These are phyloP conservation scores for Anguilla obscura DNA, from an alignment of 2,797 vertebrate species.

Conservation along the genomic window DNA sequence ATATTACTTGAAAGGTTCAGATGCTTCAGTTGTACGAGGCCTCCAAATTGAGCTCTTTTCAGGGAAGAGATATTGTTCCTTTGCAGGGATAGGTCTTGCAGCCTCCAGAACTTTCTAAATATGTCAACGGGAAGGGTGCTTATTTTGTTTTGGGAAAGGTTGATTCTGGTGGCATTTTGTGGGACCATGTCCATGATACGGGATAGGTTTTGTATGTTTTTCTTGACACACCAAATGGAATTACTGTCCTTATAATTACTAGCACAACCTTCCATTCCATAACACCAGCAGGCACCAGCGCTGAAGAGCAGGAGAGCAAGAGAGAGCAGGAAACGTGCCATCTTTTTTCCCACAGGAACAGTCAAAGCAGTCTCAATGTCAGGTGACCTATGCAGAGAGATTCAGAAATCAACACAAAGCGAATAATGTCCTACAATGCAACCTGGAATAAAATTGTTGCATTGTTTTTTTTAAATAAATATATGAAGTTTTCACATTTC, in stretches of 20 bases:
- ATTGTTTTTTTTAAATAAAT: neutral
- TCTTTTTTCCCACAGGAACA: neutral
- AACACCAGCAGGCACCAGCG: neutral
- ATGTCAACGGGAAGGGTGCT: neutral
- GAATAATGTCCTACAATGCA: conserved; percentile 29
- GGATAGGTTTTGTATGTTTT: neutral
- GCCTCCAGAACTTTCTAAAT: neutral
- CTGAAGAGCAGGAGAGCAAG: conserved; percentile 5
- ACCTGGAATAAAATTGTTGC: conserved; percentile 28
- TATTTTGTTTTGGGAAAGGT: conserved; percentile 3
- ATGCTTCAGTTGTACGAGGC: neutral
- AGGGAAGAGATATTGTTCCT: neutral
- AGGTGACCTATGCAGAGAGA: conserved; percentile 29
- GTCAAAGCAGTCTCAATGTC: neutral
- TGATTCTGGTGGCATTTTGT: neutral
- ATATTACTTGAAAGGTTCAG: conserved; percentile 7
- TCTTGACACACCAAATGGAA: neutral
- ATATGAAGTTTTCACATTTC: neutral
- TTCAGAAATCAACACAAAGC: conserved; percentile 30
- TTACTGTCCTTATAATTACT: neutral
- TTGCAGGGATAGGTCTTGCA: neutral
- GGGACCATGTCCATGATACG: neutral
- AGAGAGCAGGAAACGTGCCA: neutral
- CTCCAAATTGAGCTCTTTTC: neutral
- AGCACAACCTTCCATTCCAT: neutral